Evolutionary conservation across 2,113 vertebrate species (phyloP), one percentile per base, ranked within the genome.

Genomic region (Brachionichthys hirsutus): DNA sequence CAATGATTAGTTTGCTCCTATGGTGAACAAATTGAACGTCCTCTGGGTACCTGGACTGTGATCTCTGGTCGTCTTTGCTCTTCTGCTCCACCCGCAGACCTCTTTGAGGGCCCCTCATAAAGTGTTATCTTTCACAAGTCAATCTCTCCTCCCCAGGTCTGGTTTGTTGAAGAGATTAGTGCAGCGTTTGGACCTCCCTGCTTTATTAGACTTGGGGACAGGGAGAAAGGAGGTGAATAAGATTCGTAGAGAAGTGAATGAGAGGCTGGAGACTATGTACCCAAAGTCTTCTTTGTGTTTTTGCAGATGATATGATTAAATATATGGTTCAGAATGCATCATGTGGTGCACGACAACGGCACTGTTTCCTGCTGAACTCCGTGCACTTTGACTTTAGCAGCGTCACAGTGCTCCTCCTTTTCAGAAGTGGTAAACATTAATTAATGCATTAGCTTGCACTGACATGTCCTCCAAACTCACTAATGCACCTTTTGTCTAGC

Each of bases 51-150:
- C 46, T 41, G 46, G 20, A 36, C 34, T 56, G 42, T 47, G 53
- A 48, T 68, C 45, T 24, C 49, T 61, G 48, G 51, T 70, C 43
- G 62, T 38, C 60, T 14, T 19, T 69, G 41, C 35, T 42, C 64
- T 70, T 16, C 70, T 61, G 10, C 55, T 68, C 61, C 62, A 62
- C 71, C 63, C 51, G 50, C 68, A 80, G 75, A 79, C 62, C 56
- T 53, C 74, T n/a, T 77, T 68, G 68, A 82, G 81, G 74, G 75
- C 74, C 68, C 57, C 85, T 85, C 59, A 62, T 88, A 85, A 88
- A 87, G 77, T 72, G 85, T 86, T 86, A 85, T 85, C 70, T 80
- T 90, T 88, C 85, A 88, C 19, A 66, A 82, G 83, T 78, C 87
- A n/a, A n/a, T 71, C 72, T 56, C 84, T 82, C 73, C 40, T 70